phyloP scores from a whole-genome alignment of 2,888 invertebrate genomes.

The Nowickia ferox region DNA sequence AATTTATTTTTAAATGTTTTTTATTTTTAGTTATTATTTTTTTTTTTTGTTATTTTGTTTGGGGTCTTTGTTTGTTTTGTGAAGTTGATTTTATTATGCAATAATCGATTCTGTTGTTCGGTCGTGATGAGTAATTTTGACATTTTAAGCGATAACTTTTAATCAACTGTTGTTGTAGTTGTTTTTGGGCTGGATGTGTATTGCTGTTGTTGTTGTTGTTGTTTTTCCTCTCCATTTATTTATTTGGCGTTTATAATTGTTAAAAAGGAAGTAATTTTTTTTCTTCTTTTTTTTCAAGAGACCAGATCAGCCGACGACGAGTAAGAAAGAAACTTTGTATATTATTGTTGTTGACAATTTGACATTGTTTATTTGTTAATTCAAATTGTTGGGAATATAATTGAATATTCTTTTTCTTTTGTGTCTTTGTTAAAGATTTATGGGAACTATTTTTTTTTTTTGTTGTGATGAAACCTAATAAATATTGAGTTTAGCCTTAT shows the following conservation, averaged over 20 bases:
- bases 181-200: not conserved
- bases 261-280: slow-evolving; percentile 60
- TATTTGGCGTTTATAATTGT: slow-evolving; percentile 58
- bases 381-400: slow-evolving; percentile 38
- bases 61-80: slow-evolving; percentile 3
- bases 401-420: slow-evolving; percentile 3
- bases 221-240: not conserved
- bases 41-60: not conserved
- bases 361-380: slow-evolving; percentile 47
- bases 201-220: slow-evolving; percentile 5
- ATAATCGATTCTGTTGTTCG: slow-evolving; percentile 37
- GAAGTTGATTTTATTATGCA: slow-evolving; percentile 49
- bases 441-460: slow-evolving; percentile 41
- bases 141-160: slow-evolving; percentile 69
- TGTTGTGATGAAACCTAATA: not conserved
- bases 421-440: slow-evolving; percentile 30
- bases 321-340: not conserved
- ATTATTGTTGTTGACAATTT: slow-evolving; percentile 50
- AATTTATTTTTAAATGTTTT: slow-evolving; percentile 4
- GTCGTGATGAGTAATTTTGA: slow-evolving; percentile 69
- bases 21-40: slow-evolving; percentile 46
- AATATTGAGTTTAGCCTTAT: not conserved
- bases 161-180: slow-evolving; percentile 47
- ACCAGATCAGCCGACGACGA: not conserved
- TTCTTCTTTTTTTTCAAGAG: slow-evolving; percentile 1